Percentiles rank a stretch among this genome's conserved stretches.
Conservation (phyloP, 2,113 vertebrate genomes). For the Emydura subglobosa region DNA sequence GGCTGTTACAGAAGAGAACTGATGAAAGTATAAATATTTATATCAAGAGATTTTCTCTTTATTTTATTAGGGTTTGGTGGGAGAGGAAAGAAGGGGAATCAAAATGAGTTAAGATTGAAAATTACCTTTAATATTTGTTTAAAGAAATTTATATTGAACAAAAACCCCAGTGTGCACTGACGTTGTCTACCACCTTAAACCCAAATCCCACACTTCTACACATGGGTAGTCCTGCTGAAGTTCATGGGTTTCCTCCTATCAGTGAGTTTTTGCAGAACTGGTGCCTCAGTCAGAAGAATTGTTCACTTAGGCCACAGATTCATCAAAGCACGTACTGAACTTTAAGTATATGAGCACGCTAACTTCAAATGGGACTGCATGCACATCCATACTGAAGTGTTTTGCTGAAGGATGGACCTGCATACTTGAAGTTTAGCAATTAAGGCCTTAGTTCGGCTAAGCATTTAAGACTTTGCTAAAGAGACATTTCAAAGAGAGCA, state of each 20-base stretch:
- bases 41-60: not conserved
- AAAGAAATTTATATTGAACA: not conserved
- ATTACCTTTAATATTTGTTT: not conserved
- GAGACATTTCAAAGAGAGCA: not conserved
- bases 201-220: not conserved
- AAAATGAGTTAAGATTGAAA: not conserved
- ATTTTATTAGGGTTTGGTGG: not conserved
- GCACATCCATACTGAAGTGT: not conserved
- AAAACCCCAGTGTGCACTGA: not conserved
- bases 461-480: not conserved
- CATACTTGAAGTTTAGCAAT: not conserved
- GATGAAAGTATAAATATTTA: not conserved
- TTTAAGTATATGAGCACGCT: not conserved
- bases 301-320: not conserved
- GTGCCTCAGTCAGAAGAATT: not conserved
- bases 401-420: not conserved
- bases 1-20: not conserved
- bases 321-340: not conserved
- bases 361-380: too few relatives aligned
- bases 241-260: not conserved
- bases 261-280: not conserved
- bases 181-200: too few relatives aligned
- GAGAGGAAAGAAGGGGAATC: not conserved
- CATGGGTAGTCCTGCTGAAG: not conserved
- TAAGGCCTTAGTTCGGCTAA: not conserved